These are phyloP conservation scores for Wiebesia pumilae DNA, from an alignment of 1,140 invertebrate species.

Conservation along the genomic window DNA sequence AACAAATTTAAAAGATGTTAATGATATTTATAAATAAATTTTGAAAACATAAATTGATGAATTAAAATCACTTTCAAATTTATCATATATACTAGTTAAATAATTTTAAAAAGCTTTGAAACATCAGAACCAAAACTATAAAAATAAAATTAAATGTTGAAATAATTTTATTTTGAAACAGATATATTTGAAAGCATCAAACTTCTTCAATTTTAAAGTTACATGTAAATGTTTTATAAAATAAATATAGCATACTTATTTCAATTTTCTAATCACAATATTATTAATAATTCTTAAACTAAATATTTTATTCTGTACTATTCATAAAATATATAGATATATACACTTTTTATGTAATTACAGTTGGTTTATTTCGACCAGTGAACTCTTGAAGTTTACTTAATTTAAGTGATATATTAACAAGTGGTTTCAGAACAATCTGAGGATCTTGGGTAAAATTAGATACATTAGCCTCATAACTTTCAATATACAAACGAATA, in stretches of 20 bases:
- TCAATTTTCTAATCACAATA: background rate
- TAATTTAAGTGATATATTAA: slow-evolving; percentile 91
- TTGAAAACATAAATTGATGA: too few species aligned
- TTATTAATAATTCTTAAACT: too few species aligned
- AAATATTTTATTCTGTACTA: too few species aligned
- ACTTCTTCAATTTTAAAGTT: background rate
- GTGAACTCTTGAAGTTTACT: slow-evolving; percentile 90
- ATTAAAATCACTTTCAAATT: too few species aligned
- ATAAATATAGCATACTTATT: background rate
- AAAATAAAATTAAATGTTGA: background rate
- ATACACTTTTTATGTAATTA: slow-evolving; percentile 89
- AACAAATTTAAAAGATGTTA: too few species aligned
- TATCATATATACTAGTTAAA: too few species aligned
- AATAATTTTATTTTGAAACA: background rate
- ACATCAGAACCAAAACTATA: too few species aligned
- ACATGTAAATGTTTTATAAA: background rate
- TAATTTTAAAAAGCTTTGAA: too few species aligned
- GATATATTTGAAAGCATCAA: background rate
- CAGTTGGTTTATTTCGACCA: slow-evolving; percentile 92
- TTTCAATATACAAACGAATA: slow-evolving; percentile 95
- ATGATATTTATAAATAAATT: too few species aligned
- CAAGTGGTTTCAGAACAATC: slow-evolving; percentile 89
- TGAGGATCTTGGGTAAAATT: slow-evolving; percentile 86
- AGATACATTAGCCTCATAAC: slow-evolving; percentile 82
- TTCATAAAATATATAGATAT: slow-evolving; percentile 1